Base-by-base conservation (phyloP, 64 coral and sea anemone genomes). In the Acropora yongei region DNA sequence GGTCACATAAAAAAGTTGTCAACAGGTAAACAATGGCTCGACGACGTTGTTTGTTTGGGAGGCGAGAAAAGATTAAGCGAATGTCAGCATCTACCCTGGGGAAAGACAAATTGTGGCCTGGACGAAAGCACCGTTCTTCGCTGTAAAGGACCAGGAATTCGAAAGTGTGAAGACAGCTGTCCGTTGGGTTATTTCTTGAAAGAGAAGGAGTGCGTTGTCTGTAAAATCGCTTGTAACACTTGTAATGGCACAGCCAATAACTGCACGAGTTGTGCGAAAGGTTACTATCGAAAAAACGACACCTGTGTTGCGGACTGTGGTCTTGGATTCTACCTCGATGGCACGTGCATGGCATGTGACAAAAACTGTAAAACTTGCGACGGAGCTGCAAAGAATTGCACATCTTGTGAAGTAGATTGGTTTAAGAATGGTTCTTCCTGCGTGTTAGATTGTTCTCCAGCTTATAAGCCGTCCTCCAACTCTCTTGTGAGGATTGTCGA, bases 241-340 rank as follows among this genome's bases (percentile, higher is more conserved):
- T 97, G 95, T 46, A 40, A 4, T 1, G 92, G 50, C 9, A 45
- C 65, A 6, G 42, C 91, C n/a, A 47, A 72, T 5, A 88, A 68
- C 0, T 97, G 95, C 19, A 17, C 0, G 11, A 94, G 2, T 0
- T 97, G 95, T 76, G 12, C 78, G 0, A 8, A 51, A 1, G 95
- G 92, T 12, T 97, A 72, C 13, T 81, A 51, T 18, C 83, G 45
- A 45, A 85, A 72, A n/a, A 88, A 91, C 49, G 45, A 18, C 2
- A 91, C 88, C 1, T 97, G 95, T 44, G 72, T 97, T 9, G 51
- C 44, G 19, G 45, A 86, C 18, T 97, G 95, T 40, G 88, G 92
- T 9, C 49, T 43, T 12, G 88, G 80, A 1, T 82, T 47, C 30
- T 97, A 88, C 47, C 77, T 81, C 44, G 84, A 93, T n/a, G 66